Conservation (phyloP, 2,888 invertebrate genomes). For the Ormia ochracea region DNA sequence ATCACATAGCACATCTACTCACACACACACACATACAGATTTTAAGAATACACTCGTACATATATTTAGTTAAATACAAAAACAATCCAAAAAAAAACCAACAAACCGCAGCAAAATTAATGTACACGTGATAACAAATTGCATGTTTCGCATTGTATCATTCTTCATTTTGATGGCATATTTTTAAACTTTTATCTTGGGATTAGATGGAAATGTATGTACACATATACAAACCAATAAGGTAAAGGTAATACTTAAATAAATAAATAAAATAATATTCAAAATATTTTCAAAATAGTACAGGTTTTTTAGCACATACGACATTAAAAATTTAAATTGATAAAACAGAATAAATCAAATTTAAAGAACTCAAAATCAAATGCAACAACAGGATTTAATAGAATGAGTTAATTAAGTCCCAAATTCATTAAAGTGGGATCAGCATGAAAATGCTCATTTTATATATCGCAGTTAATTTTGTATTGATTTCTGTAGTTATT, state of each 20-base stretch:
- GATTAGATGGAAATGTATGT: conserved; percentile 33
- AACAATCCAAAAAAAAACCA: not conserved
- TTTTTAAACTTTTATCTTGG: conserved; percentile 27
- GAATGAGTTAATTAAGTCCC: too few relatives aligned
- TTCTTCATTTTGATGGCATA: conserved; percentile 22
- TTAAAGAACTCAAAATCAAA: too few relatives aligned
- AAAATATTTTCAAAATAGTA: too few relatives aligned
- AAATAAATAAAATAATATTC: too few relatives aligned
- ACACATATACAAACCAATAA: not conserved
- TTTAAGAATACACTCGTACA: not conserved
- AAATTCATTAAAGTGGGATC: too few relatives aligned
- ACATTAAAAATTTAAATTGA: too few relatives aligned
- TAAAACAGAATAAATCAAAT: too few relatives aligned
- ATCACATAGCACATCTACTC: conserved; percentile 7
- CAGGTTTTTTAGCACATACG: too few relatives aligned
- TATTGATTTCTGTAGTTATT: too few relatives aligned
- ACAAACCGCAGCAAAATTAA: not conserved
- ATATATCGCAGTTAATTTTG: too few relatives aligned
- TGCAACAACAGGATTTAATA: too few relatives aligned
- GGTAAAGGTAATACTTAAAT: conserved; percentile 16
- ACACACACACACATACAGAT: not conserved
- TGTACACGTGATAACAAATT: not conserved
- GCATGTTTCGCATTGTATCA: not conserved
- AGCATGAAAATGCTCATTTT: too few relatives aligned
- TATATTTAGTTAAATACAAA: not conserved